Evolutionary conservation across 2,888 invertebrate genomes (phyloP), one percentile per base, ranked within the genome.

Genomic region (Eurois occulta): DNA sequence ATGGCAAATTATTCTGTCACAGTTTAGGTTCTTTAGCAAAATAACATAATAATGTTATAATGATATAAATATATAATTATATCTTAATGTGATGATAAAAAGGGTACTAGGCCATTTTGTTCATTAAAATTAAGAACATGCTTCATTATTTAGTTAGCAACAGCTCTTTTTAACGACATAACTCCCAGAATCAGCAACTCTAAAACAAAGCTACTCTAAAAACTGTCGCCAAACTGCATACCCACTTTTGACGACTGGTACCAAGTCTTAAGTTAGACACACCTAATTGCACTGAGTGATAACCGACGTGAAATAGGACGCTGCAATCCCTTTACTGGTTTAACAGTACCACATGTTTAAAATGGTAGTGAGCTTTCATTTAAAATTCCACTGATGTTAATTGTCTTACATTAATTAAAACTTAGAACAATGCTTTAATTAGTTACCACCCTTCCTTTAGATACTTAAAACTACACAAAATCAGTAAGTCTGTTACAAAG

Each of bases 221-320:
- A 80, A 72, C 64, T 76, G 18, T 13, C 69, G 46, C 41, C 18
- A 38, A 43, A 80, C 72, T 80, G 70, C 43, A 60, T 21, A 58
- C 21, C 10, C 62, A 65, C 73, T 77, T 86, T 77, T 66, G 46
- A 64, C 18, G 38, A 80, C 74, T 62, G 38, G 0, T n/a, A 78
- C 75, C 8, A 64, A 35, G 35, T 68, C 73, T 76, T 81, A 82
- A 85, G 83, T 79, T 72, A 81, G 77, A 48, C 88, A 65, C 83
- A 88, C 86, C 86, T 93, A 93, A 93, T 92, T 92, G 91, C 91
- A 92, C 93, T 90, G 87, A 84, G 85, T 6, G 38, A 24, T n/a
- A 41, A 28, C 11, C 21, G 11, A n/a, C 24, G 8, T 24, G 0
- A 52, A 52, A 21, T 52, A 52, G 52, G 24, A 52, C 10, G 24